Conservation (phyloP, 2,888 invertebrate genomes). For the Panzeria rudis region DNA sequence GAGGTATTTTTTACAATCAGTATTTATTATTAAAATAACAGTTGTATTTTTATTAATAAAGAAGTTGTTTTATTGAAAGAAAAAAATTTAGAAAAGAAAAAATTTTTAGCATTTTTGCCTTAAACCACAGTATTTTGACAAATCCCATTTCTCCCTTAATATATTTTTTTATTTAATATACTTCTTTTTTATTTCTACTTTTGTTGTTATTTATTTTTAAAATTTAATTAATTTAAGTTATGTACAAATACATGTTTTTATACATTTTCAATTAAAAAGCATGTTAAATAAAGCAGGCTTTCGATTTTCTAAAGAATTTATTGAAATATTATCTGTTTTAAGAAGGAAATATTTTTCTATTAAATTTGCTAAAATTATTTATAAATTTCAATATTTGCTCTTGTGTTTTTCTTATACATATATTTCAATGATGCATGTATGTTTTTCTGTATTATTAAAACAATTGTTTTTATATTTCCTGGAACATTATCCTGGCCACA, state of each 20-base stretch:
- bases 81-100: not conserved
- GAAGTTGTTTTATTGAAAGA: not conserved
- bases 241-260: not conserved
- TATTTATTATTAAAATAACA: slow-evolving; percentile 3
- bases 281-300: not conserved
- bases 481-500: not conserved
- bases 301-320: not conserved
- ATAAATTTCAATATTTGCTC: not conserved
- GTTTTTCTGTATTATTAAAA: not conserved
- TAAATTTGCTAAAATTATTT: not conserved
- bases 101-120: not conserved
- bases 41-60: not conserved
- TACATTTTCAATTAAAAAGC: not conserved
- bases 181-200: not conserved
- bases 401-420: slow-evolving; percentile 4
- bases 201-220: not conserved
- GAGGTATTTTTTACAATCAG: slow-evolving; percentile 29
- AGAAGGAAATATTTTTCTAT: not conserved
- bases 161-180: not conserved
- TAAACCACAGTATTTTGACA: not conserved
- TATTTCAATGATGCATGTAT: slow-evolving; percentile 20
- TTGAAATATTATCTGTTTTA: not conserved
- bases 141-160: not conserved
- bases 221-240: not conserved
- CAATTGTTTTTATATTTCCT: not conserved